These are phyloP conservation scores for Halcyon malimbica DNA, from an alignment of 2,113 vertebrate genomes.

Conservation along the genomic window DNA sequence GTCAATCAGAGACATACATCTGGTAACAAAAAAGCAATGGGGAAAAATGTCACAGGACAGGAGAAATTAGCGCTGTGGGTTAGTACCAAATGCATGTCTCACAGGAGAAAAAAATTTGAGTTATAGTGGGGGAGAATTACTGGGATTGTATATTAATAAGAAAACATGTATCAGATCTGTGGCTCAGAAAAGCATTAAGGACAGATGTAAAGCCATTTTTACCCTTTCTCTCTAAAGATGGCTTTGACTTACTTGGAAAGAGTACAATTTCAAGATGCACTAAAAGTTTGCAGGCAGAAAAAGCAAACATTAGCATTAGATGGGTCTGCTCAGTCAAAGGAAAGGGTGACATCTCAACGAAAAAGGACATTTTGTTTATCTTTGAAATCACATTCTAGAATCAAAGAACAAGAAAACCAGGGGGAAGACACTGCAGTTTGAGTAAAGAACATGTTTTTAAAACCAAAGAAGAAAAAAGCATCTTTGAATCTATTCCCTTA, in stretches of 20 bases:
- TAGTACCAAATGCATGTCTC: constrained; percentile 42
- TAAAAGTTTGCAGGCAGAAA: background rate
- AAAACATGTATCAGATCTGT: background rate
- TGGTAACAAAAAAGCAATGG: constrained; percentile 66
- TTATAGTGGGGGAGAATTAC: background rate
- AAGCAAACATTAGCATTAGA: background rate
- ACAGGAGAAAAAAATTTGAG: background rate
- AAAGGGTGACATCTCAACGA: background rate
- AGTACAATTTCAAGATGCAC: background rate
- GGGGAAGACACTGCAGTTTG: background rate
- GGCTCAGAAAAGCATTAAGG: background rate
- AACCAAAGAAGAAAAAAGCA: background rate
- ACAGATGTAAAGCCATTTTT: background rate
- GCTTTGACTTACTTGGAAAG: background rate
- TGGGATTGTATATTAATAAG: constrained; percentile 12
- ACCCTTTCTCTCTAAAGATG: background rate
- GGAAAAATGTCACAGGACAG: constrained; percentile 72
- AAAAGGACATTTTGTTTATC: background rate
- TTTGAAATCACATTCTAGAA: background rate
- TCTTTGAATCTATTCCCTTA: background rate
- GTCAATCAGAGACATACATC: constrained; percentile 76
- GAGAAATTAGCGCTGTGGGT: constrained; percentile 40
- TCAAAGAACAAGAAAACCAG: background rate
- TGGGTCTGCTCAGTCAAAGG: background rate
- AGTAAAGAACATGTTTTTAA: background rate